These are phyloP conservation scores for Anorthoa munda DNA, from an alignment of 2,888 invertebrate genomes.

Conservation along the genomic window DNA sequence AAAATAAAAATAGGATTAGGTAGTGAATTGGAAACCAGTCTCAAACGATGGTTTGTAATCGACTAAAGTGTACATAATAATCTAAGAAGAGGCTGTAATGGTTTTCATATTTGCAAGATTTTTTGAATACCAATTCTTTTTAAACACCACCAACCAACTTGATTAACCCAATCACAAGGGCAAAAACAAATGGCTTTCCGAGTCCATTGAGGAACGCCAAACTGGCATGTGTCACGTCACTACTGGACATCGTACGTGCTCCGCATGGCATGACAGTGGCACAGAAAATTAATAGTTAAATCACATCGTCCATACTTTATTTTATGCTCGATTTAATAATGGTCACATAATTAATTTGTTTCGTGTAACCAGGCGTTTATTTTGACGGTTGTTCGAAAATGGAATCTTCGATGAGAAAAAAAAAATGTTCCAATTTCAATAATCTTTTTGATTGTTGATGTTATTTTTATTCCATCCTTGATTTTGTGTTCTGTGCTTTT, in stretches of 20 bases:
- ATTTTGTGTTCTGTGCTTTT: not conserved
- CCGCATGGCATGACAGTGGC: conserved; percentile 28
- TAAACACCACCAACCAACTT: conserved; percentile 1
- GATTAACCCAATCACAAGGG: not conserved
- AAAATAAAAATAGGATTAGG: no score
- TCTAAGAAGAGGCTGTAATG: no score
- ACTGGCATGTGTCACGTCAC: conserved; percentile 51
- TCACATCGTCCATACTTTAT: conserved; percentile 17
- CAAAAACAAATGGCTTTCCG: conserved; percentile 31
- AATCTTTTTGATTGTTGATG: not conserved
- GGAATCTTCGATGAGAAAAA: conserved; percentile 8
- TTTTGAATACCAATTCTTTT: no score
- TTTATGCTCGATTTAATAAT: conserved; percentile 29
- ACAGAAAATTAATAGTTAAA: conserved; percentile 50
- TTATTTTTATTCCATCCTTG: conserved; percentile 4
- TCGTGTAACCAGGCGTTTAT: conserved; percentile 21
- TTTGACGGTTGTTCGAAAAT: conserved; percentile 29
- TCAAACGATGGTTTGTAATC: no score
- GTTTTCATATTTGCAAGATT: no score
- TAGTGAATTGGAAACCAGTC: no score
- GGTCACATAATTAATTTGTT: conserved; percentile 42
- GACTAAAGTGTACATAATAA: no score
- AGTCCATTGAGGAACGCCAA: conserved; percentile 47
- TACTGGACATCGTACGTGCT: conserved; percentile 48
- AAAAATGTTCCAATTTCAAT: not conserved